Percentiles rank a stretch among this genome's conserved stretches.
Conservation (phyloP, 2,888 invertebrate genomes). For the Oxycera nigricornis region DNA sequence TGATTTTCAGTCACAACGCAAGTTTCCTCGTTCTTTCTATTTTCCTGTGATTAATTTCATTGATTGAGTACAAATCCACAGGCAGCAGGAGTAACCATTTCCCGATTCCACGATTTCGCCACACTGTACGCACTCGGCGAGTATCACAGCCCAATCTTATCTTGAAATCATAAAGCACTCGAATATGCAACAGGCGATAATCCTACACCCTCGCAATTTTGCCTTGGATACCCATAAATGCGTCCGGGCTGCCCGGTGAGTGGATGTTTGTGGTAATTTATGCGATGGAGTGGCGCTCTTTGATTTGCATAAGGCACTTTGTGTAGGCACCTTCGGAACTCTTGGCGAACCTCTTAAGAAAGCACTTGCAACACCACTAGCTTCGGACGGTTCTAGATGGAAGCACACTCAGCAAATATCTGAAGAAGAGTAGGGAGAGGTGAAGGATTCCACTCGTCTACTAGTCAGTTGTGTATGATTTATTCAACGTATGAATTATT, state of each 20-base stretch:
- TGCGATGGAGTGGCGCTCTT: not conserved
- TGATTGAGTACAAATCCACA: no score
- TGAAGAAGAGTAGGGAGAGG: not conserved
- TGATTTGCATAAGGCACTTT: slow-evolving; percentile 7
- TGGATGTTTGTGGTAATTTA: not conserved
- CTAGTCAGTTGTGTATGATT: not conserved
- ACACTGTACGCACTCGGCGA: no score
- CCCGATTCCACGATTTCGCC: no score
- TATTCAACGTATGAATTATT: slow-evolving; percentile 5
- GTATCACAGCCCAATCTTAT: no score
- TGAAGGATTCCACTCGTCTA: not conserved
- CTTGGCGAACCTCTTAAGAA: not conserved
- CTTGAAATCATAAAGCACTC: not conserved
- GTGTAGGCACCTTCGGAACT: not conserved
- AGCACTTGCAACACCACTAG: not conserved
- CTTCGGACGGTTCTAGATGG: not conserved
- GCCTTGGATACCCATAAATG: no score
- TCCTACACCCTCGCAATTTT: not conserved
- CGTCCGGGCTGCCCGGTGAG: not conserved
- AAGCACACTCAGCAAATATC: no score
- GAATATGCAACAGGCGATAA: not conserved
- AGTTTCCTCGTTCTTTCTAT: no score
- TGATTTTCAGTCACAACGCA: no score
- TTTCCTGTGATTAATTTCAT: no score
- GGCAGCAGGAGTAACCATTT: no score